Conservation (phyloP, 1,140 invertebrate genomes). For the Drosophila sp. region DNA sequence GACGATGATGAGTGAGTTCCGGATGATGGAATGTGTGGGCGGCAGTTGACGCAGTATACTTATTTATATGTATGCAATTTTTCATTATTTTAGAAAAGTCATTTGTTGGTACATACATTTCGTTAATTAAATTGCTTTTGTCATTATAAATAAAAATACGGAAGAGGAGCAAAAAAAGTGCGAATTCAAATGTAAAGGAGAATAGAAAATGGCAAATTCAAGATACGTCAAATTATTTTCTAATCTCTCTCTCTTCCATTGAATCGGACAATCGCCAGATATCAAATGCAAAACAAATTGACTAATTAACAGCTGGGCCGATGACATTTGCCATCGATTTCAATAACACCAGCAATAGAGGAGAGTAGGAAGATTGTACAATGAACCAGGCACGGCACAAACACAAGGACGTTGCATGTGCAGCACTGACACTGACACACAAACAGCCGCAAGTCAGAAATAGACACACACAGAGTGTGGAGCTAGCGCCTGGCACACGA, state of each 20-base stretch:
- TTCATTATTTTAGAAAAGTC: constrained; percentile 9
- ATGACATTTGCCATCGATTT: constrained; percentile 26
- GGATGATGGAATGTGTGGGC: constrained; percentile 12
- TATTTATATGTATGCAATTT: constrained; percentile 9
- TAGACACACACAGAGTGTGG: constrained; percentile 37
- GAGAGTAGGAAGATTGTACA: constrained; percentile 39
- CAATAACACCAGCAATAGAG: constrained; percentile 5
- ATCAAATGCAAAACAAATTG: constrained; percentile 41
- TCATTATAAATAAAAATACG: constrained; percentile 13
- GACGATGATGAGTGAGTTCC: constrained; percentile 16
- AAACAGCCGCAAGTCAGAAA: constrained; percentile 52
- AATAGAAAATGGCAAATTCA: constrained; percentile 27
- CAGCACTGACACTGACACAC: constrained; percentile 59
- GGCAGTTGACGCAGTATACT: constrained; percentile 19
- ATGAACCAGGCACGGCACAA: constrained; percentile 39
- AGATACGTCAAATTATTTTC: not conserved
- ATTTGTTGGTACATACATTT: constrained; percentile 32
- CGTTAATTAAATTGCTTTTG: constrained; percentile 24
- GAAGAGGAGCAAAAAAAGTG: not conserved
- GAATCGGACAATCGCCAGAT: constrained; percentile 8
- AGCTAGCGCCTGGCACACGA: constrained; percentile 28
- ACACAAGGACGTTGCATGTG: constrained; percentile 60
- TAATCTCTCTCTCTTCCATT: constrained; percentile 26
- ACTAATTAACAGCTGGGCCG: constrained; percentile 41
- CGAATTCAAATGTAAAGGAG: constrained; percentile 6